Percentiles rank a stretch among this genome's conserved stretches.
Conservation (phyloP, 2,113 vertebrate species). For the Muntiacus muntjak region DNA sequence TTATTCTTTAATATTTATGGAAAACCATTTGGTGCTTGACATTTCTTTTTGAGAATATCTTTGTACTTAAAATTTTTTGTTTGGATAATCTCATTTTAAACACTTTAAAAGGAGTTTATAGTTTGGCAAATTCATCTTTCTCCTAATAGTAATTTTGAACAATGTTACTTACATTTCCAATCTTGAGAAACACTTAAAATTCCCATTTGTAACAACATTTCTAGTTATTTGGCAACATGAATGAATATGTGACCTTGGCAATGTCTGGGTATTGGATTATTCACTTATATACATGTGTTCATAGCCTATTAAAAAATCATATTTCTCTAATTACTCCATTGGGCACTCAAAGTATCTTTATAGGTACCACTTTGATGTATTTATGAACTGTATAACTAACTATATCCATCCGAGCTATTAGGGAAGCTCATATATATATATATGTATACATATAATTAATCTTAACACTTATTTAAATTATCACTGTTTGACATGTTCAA, state of each 20-base stretch:
- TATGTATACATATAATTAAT: not conserved
- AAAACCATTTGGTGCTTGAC: not conserved
- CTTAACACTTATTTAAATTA: not conserved
- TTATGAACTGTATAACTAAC: not conserved
- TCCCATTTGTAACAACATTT: not conserved
- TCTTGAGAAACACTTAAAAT: conserved; percentile 22
- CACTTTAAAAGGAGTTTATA: not conserved
- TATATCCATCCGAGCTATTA: not conserved
- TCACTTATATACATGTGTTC: not conserved
- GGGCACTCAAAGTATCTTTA: not conserved
- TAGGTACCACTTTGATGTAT: not conserved
- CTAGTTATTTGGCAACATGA: not conserved
- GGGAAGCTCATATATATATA: not conserved
- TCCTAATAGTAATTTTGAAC: not conserved
- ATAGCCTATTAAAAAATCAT: not conserved
- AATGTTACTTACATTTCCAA: conserved; percentile 14
- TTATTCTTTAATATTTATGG: not conserved
- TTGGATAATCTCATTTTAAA: not conserved
- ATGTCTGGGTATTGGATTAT: not conserved
- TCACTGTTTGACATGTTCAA: not conserved
- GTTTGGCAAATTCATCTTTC: not conserved
- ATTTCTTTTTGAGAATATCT: not conserved
- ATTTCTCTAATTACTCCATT: conserved; percentile 3
- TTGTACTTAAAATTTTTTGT: not conserved
- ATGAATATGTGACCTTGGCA: not conserved